Evolutionary conservation across 2,113 vertebrate genomes (phyloP).

Genomic region (Nesogale talazaci): DNA sequence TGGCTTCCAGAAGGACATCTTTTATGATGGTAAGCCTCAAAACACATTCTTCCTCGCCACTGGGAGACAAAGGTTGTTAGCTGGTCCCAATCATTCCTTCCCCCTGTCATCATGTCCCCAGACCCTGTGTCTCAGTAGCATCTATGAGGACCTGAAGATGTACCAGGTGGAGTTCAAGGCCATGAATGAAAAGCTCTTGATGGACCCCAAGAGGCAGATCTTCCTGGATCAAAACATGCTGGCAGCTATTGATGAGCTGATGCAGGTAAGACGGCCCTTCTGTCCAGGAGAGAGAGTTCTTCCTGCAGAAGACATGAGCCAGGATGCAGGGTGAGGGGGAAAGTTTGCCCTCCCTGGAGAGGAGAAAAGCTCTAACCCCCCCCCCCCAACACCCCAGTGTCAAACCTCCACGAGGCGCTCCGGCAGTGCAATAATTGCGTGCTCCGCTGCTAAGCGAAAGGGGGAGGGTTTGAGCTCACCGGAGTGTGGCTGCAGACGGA

Average conservation of each 20-base stretch:
- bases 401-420: not conserved
- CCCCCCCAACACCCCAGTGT: no score
- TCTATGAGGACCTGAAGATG: conserved; percentile 82
- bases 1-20: conserved; percentile 6
- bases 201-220: conserved; percentile 67
- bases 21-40: conserved; percentile 47
- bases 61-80: fast-evolving
- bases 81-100: not conserved
- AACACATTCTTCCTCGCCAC: not conserved
- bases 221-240: conserved; percentile 72
- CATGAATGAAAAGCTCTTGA: conserved; percentile 50
- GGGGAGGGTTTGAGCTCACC: not conserved
- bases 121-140: conserved; percentile 83
- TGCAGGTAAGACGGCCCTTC: conserved; percentile 69
- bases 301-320: not conserved
- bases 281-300: not conserved
- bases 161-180: conserved; percentile 80
- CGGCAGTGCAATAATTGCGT: no score
- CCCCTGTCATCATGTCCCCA: conserved; percentile 46
- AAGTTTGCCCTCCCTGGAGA: not conserved
- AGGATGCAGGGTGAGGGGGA: not conserved
- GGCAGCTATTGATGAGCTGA: conserved; percentile 73
- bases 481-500: not conserved
- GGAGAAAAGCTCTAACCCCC: not conserved
- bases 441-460: not conserved